phyloP scores from a whole-genome alignment of 2,113 vertebrate species.

The Oncorhynchus keta region DNA sequence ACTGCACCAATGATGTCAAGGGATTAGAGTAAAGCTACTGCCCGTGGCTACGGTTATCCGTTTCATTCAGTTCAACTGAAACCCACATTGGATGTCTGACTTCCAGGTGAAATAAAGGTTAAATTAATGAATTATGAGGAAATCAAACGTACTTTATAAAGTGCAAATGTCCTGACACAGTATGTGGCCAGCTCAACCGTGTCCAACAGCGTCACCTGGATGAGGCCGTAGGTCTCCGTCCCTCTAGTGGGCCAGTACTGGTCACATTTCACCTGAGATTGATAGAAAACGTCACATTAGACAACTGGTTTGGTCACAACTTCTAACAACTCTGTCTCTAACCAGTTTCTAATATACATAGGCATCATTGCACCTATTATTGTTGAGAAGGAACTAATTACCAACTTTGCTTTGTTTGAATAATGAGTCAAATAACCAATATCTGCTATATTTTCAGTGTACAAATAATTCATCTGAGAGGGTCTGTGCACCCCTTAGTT shows the following conservation, averaged over 20 bases:
- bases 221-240: constrained; percentile 93
- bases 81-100: not conserved
- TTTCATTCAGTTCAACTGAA: too few species aligned
- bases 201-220: constrained; percentile 93
- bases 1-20: not conserved
- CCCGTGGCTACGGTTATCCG: too few species aligned
- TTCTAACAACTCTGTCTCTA: not conserved
- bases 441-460: not conserved
- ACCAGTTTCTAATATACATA: not conserved
- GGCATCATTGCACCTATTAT: not conserved
- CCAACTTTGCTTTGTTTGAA: too few species aligned
- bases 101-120: not conserved
- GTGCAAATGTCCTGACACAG: constrained; percentile 95
- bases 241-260: constrained; percentile 97
- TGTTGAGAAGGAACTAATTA: not conserved
- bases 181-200: constrained; percentile 96
- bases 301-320: not conserved
- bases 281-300: constrained; percentile 8
- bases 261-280: constrained; percentile 92
- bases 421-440: not conserved
- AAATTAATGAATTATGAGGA: not conserved
- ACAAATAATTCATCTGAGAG: too few species aligned
- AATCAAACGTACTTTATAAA: constrained; percentile 86
- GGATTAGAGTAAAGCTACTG: not conserved
- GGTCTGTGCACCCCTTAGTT: too few species aligned